Conservation (phyloP, 1,140 invertebrate genomes). For the Phthorimaea operculella region DNA sequence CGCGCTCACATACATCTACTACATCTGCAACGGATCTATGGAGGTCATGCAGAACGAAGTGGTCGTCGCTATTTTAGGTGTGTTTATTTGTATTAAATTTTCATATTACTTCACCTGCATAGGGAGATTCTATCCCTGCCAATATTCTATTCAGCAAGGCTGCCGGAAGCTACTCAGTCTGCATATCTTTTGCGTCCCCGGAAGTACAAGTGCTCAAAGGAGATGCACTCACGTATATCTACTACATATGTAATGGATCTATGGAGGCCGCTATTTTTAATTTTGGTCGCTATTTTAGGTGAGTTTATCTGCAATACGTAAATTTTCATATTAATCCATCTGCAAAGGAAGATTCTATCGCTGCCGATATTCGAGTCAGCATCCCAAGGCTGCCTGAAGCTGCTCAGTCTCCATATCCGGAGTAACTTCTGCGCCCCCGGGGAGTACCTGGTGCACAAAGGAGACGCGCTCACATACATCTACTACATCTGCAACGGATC, state of each 20-base stretch:
- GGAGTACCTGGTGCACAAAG: constrained; percentile 96
- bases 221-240: constrained; percentile 95
- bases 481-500: constrained; percentile 98
- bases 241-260: constrained; percentile 96
- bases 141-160: constrained; percentile 92
- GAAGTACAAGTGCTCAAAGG: constrained; percentile 98
- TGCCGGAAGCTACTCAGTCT: constrained; percentile 91
- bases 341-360: constrained; percentile 93
- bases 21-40: constrained; percentile 97
- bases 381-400: constrained; percentile 91
- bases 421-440: constrained; percentile 96
- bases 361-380: constrained; percentile 94
- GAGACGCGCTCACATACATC: constrained; percentile 95
- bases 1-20: constrained; percentile 95
- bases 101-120: constrained; percentile 96
- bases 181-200: constrained; percentile 95
- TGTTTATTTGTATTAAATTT: too few relatives aligned
- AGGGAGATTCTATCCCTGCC: constrained; percentile 93
- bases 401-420: constrained; percentile 89
- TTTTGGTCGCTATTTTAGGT: constrained; percentile 99
- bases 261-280: constrained; percentile 99
- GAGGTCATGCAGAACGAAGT: constrained; percentile 98
- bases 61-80: constrained; percentile 98
- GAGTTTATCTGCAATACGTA: too few relatives aligned
- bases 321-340: constrained; percentile 94